Conservation (phyloP, 2,888 invertebrate species). For the Tineola bisselliella region DNA sequence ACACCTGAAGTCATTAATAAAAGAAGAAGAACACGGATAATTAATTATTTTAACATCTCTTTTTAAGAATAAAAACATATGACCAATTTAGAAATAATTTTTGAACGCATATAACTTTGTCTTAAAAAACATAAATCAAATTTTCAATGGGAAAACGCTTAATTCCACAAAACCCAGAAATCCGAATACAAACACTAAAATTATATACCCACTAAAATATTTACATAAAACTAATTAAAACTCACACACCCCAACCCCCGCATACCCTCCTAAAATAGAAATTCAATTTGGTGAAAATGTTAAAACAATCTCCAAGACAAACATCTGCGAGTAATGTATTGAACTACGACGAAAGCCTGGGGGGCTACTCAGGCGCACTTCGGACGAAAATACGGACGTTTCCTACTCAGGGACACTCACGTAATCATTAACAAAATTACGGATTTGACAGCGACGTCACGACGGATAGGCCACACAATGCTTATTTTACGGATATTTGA, state of each 20-base stretch:
- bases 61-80: background rate
- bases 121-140: background rate
- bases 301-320: background rate
- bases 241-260: background rate
- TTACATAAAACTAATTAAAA: background rate
- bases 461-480: no score
- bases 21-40: no score
- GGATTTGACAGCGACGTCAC: no score
- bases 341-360: background rate
- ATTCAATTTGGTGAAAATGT: constrained; percentile 1
- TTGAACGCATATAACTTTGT: background rate
- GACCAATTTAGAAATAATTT: background rate
- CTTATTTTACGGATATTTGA: no score
- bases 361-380: no score
- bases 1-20: no score
- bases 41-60: no score
- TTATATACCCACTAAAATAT: background rate
- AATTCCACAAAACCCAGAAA: constrained; percentile 5
- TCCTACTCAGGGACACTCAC: no score
- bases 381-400: no score
- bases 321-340: constrained; percentile 6
- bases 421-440: no score
- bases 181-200: constrained; percentile 1
- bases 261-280: background rate
- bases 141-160: background rate